These are phyloP conservation scores for Cladopsammia gracilis DNA, from an alignment of 64 coral and sea anemone species.

Conservation along the genomic window DNA sequence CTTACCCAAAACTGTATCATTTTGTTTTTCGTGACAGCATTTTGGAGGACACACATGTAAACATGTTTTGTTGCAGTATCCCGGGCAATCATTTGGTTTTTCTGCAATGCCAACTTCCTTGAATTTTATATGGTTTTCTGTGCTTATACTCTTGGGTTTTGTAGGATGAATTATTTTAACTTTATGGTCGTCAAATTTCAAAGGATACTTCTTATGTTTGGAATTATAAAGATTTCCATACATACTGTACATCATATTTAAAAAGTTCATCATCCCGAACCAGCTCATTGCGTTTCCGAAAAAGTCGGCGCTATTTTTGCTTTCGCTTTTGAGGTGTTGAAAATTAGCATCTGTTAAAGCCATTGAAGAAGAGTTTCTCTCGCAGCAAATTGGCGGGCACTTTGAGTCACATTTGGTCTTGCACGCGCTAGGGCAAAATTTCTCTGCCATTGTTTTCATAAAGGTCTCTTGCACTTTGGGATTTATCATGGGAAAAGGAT, in stretches of 20 bases:
- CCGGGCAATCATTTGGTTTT: not conserved
- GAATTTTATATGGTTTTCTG: not conserved
- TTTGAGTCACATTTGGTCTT: conserved; percentile 67
- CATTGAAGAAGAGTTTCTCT: conserved; percentile 40
- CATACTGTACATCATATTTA: conserved; percentile 81
- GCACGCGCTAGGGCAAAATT: conserved; percentile 82
- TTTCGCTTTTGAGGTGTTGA: not conserved
- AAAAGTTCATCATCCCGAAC: conserved; percentile 90
- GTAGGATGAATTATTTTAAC: not conserved
- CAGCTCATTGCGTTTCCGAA: conserved; percentile 85
- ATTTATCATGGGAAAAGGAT: conserved; percentile 48
- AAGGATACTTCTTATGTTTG: conserved; percentile 1
- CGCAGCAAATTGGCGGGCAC: conserved; percentile 89
- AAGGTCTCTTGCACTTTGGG: conserved; percentile 18
- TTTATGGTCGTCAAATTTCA: not conserved
- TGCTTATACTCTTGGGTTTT: not conserved
- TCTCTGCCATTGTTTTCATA: conserved; percentile 65
- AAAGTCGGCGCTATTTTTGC: conserved; percentile 12
- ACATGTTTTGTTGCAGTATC: conserved; percentile 27
- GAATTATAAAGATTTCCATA: conserved; percentile 48
- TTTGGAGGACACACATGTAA: conserved; percentile 3
- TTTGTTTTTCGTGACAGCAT: conserved; percentile 11
- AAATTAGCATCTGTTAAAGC: not conserved
- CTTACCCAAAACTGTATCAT: not conserved
- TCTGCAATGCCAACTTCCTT: conserved; percentile 21